A percentile compares a stretch with the other conserved stretches of the same genome.
phyloP scores from a whole-genome alignment of 2,113 vertebrate species.

The Vulpes lagopus region DNA sequence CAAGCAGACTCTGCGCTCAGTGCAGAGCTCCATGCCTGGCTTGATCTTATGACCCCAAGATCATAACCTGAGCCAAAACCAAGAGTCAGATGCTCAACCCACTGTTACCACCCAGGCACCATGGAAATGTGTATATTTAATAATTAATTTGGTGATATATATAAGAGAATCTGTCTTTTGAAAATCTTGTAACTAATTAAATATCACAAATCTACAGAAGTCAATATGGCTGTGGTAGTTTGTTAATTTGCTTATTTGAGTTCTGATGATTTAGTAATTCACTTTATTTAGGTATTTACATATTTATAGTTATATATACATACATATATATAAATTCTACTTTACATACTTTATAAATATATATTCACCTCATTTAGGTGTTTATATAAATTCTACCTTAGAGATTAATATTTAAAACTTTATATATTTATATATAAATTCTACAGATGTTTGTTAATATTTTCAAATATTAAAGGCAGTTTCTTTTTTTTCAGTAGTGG shows the following conservation, averaged over 20 bases:
- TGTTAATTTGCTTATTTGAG: slow-evolving; percentile 9
- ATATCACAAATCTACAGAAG: background rate
- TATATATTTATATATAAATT: background rate
- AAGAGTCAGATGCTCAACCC: background rate
- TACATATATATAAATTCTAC: background rate
- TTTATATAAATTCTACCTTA: background rate
- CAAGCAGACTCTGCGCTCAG: background rate
- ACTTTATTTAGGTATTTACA: background rate
- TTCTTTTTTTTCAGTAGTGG: background rate
- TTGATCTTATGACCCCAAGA: background rate
- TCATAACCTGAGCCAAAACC: background rate
- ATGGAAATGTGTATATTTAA: background rate
- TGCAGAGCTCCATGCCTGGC: background rate
- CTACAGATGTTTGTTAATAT: background rate
- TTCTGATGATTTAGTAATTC: background rate
- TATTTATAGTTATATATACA: background rate
- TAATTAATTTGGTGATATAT: background rate
- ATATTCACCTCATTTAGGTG: background rate
- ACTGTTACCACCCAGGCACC: background rate
- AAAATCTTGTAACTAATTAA: background rate
- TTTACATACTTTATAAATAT: background rate
- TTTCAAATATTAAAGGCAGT: background rate
- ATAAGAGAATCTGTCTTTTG: background rate
- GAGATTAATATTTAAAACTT: background rate
- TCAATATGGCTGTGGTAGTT: background rate